Conservation (phyloP, 2,888 invertebrate species). For the Ypsolopha sequella region DNA sequence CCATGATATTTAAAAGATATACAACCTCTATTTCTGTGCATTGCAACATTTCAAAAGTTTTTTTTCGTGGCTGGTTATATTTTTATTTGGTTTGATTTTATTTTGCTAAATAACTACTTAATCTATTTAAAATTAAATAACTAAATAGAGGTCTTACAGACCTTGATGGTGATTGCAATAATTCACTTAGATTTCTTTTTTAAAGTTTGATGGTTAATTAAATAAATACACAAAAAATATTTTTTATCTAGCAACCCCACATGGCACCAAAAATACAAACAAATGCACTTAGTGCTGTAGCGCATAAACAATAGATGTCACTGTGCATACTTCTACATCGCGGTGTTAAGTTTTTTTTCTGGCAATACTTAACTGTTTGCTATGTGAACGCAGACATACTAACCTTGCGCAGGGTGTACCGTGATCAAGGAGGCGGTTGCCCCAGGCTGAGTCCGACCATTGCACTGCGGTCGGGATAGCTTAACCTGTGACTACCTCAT, state of each 20-base stretch:
- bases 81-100: too few species aligned
- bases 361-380: conserved; percentile 23
- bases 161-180: too few species aligned
- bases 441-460: conserved; percentile 74
- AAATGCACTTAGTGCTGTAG: too few species aligned
- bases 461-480: conserved; percentile 74
- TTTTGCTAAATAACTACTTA: too few species aligned
- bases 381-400: conserved; percentile 44
- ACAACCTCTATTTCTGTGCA: too few species aligned
- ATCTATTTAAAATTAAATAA: too few species aligned
- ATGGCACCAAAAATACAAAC: too few species aligned
- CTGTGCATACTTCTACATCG: conserved; percentile 28
- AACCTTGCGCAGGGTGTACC: conserved; percentile 82
- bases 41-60: too few species aligned
- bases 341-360: conserved; percentile 31
- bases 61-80: too few species aligned
- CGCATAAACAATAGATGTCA: conserved; percentile 44
- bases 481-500: conserved; percentile 69
- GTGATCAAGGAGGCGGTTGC: conserved; percentile 78
- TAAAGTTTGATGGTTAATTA: background rate
- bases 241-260: conserved; percentile 9
- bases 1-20: too few species aligned
- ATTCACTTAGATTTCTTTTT: too few species aligned
- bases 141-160: too few species aligned
- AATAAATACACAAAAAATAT: background rate